phyloP scores from a whole-genome alignment of 2,797 vertebrate genomes.

The Danio kyathit region DNA sequence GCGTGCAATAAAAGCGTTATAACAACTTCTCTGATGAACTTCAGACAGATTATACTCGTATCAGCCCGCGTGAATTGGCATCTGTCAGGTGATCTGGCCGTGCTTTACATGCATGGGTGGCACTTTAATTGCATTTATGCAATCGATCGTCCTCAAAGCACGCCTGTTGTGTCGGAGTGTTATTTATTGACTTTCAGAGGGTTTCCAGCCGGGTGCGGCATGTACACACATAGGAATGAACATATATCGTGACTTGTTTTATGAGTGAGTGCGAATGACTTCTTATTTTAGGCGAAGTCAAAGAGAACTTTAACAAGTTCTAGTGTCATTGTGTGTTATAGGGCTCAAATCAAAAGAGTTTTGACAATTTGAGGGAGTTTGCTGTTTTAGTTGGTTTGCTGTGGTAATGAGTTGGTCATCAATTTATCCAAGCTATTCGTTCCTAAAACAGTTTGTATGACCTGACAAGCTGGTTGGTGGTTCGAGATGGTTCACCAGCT shows the following conservation, averaged over 20 bases:
- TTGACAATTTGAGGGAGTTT: background rate
- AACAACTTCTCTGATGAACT: slow-evolving; percentile 63
- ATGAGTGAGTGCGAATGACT: background rate
- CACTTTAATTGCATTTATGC: slow-evolving; percentile 83
- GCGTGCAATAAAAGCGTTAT: background rate
- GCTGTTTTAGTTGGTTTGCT: background rate
- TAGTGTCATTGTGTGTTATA: background rate
- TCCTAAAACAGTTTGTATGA: background rate
- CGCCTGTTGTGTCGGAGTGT: slow-evolving; percentile 72
- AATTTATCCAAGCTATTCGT: background rate
- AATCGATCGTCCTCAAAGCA: slow-evolving; percentile 79
- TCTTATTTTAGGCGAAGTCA: slow-evolving; percentile 14
- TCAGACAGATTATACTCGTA: slow-evolving; percentile 45
- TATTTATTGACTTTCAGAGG: slow-evolving; percentile 75
- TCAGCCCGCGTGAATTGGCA: slow-evolving; percentile 50
- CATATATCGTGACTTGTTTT: background rate
- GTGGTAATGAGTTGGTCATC: background rate
- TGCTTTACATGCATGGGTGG: slow-evolving; percentile 76
- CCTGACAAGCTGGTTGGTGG: background rate
- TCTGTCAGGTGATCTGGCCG: slow-evolving; percentile 77
- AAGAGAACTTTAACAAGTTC: background rate
- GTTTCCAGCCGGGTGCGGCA: background rate
- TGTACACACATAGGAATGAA: background rate
- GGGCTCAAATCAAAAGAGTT: background rate
- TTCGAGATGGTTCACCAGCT: background rate